A percentile compares a stretch with the other conserved stretches of the same genome.
These are phyloP conservation scores for Drosophila persimilis DNA, from an alignment of 1,140 invertebrate genomes.

Conservation along the genomic window DNA sequence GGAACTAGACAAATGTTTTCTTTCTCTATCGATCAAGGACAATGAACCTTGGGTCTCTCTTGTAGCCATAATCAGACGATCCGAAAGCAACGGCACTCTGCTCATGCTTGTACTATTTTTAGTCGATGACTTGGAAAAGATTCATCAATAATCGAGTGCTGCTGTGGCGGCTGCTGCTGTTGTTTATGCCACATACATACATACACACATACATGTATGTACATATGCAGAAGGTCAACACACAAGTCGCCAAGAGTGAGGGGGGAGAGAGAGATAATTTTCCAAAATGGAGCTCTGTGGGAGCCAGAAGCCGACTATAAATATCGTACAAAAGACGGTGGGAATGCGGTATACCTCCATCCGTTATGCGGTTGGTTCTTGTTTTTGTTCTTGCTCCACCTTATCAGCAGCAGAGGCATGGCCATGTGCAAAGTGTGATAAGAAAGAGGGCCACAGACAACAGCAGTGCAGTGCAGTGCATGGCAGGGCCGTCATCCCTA, in stretches of 20 bases:
- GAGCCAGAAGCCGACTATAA: slow-evolving; percentile 39
- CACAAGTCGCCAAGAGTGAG: slow-evolving; percentile 2
- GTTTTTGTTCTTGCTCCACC: slow-evolving; percentile 24
- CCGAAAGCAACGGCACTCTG: too few relatives aligned
- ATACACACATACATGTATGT: slow-evolving; percentile 2
- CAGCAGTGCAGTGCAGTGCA: slow-evolving; percentile 2
- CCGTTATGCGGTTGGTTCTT: neutral
- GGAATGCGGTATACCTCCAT: slow-evolving; percentile 29
- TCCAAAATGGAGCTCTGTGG: slow-evolving; percentile 27
- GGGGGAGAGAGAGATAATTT: slow-evolving; percentile 6
- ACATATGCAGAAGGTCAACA: slow-evolving; percentile 46
- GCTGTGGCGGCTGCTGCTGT: neutral
- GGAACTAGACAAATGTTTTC: too few relatives aligned
- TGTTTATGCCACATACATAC: neutral
- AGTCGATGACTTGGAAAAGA: slow-evolving; percentile 32
- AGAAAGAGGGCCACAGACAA: slow-evolving; percentile 49
- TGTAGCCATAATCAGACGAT: neutral
- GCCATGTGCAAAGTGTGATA: slow-evolving; percentile 11
- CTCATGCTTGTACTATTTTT: slow-evolving; percentile 38
- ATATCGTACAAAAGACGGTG: slow-evolving; percentile 17
- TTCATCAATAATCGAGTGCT: slow-evolving; percentile 2
- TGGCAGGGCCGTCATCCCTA: too few relatives aligned
- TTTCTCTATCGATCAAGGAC: slow-evolving; percentile 20
- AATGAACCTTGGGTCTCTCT: slow-evolving; percentile 10
- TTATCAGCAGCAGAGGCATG: neutral